Evolutionary conservation across 2,797 vertebrate genomes (phyloP), one percentile per base, ranked within the genome.

Genomic region (Crax fasciolata): DNA sequence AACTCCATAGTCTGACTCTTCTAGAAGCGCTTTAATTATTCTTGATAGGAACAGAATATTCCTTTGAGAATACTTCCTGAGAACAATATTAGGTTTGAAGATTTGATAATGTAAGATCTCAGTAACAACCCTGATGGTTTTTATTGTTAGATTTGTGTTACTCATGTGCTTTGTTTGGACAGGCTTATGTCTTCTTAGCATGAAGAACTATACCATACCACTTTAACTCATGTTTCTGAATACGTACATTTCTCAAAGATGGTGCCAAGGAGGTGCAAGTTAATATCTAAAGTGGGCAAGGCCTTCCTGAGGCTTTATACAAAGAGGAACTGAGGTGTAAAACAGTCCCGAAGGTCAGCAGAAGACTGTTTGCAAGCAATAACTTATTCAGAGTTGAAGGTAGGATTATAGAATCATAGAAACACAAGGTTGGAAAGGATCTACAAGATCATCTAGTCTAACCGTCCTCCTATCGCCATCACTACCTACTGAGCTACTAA

Each of bases 271-370:
- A 77, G 17, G 23, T 70, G 16, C 46, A 96, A 96, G 58, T 94
- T 90, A 86, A 89, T 96, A 92, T 70, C 76, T 96, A 76, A 93
- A 97, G 93, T 91, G 15, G 43, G 30, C 62, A 48, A 39, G 28
- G 61, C 35, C 61, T 95, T 95, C 88, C n/a, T 75, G 28, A 84
- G 75, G 61, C 59, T 86, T 89, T 30, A 44, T 41, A 41, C 23
- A 82, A 93, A 94, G 77, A 65, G 49, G 87, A 96, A 96, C 93
- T 95, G 95, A 96, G 80, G 61, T 94, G 12, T 95, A 81, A 92
- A 92, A 49, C 66, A 82, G 65, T 70, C 65, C 51, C 76, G 94
- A 82, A 95, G 51, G 41, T 49, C 54, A 91, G 39, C 39, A 86
- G 46, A 94, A 82, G 84, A 87, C 30, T 76, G 84, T 83, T 44